Base-by-base conservation (phyloP, 2,797 vertebrate genomes). In the Poecilia picta region DNA sequence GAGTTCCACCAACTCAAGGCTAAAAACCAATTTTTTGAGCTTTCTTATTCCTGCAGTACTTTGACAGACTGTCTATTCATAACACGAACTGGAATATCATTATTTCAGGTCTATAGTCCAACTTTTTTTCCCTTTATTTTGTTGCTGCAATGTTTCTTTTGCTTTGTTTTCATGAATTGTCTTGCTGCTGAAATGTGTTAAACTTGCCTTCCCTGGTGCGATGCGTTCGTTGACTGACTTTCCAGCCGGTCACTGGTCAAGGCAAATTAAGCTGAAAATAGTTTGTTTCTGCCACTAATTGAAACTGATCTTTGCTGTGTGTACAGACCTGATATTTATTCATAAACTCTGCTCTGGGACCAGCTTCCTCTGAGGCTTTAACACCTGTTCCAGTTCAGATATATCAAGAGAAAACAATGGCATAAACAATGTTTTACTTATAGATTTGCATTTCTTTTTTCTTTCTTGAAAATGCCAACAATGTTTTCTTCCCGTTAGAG, bases 341-440 rank as follows among this genome's bases (percentile, higher is more conserved):
- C 57, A 13, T 59, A 59, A 31, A 31, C 28, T 13, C n/a, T 36
- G 59, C 31, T 66, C 33, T 23, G 31, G 23, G 62, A 23, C 33
- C 33, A 23, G 18, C 62, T 66, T 20, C 62, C 33, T 66, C 13
- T 18, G 23, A n/a, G 66, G 12, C 23, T 70, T 45, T 13, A 6
- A 43, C 23, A 43, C 39, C 23, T 1, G 23, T 15, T 41, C n/a
- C n/a, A 36, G 5, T 46, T 31, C 36, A 77, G 45, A 2, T 6
- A 28, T 39, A 28, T 5, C 51, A 33, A 68, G 5, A 0, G 12
- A 5, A 18, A 16, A 3, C 46, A 33, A 74, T 75, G 75, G 51
- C 74, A 18, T 16, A 53, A 77, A 57, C 47, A 51, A 57, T 73
- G 76, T 51, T 75, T 79, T 66, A 41, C 25, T 66, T 41, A n/a